Base-by-base conservation (phyloP, 2,888 invertebrate genomes). In the Phortica okadai region DNA sequence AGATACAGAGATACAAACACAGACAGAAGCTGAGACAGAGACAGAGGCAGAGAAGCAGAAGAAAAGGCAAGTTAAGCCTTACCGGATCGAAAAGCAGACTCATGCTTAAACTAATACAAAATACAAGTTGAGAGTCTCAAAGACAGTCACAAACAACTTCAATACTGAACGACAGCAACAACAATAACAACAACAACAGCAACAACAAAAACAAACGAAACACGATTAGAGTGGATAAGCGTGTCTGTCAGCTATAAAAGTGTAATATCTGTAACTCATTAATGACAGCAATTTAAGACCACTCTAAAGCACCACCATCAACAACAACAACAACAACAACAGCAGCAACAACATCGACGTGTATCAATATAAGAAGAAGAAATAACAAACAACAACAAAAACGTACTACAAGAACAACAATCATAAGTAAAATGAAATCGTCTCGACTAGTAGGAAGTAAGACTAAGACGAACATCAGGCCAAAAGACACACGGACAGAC, bases 201-300 rank as follows among this genome's bases (percentile, higher is more conserved):
- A 67, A 67, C 42, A 50, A 14, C 21, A 54, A 54, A 54, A 21
- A 41, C 54, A 54, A 75, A 56, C 67, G 44, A 80, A 82, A 88
- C 84, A 82, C 88, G 89, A 87, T 87, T 89, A 86, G 84, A 85
- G 87, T 88, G 88, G 89, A 87, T 88, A 89, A 88, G 89, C 89
- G 89, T 88, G 88, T 88, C 89, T 87, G 88, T 79, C 82, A 82
- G 89, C 85, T 81, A 89, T 89, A 88, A 88, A 85, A 87, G 87
- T 88, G 89, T 88, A 88, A 89, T 89, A 88, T 88, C 88, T 88
- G 87, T 87, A 89, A 88, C 87, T 89, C 88, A 86, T 87, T 88
- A 88, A 88, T 87, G 87, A 87, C 86, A 89, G 88, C 84, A 87
- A 85, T 85, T 87, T 84, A 79, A 88, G 87, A 81, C 81, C 66